phyloP scores from a whole-genome alignment of 2,797 vertebrate genomes.

The Pipistrellus kuhlii region DNA sequence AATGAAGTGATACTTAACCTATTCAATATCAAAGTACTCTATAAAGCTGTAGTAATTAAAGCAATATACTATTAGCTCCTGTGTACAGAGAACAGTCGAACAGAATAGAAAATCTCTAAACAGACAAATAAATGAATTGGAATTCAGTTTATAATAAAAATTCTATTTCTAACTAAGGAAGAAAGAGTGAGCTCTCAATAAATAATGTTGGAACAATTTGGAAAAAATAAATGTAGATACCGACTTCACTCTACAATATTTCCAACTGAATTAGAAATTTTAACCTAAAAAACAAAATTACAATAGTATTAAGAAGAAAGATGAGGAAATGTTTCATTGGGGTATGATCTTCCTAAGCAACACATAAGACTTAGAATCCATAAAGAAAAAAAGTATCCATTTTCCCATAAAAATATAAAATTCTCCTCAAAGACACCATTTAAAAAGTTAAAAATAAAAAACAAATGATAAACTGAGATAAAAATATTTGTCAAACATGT shows the following conservation, averaged over 20 bases:
- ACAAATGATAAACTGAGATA: slow-evolving; percentile 13
- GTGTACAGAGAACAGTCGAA: not conserved
- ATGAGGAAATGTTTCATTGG: not conserved
- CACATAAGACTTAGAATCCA: not conserved
- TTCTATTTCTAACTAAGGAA: slow-evolving; percentile 11
- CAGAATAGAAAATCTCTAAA: not conserved
- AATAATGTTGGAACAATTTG: slow-evolving; percentile 3
- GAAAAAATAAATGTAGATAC: slow-evolving; percentile 41
- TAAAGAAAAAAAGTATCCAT: not conserved
- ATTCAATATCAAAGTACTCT: not conserved
- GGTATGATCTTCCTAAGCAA: not conserved
- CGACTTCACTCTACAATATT: not conserved
- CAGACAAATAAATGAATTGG: slow-evolving; percentile 28
- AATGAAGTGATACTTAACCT: not conserved
- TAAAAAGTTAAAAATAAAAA: slow-evolving; percentile 55
- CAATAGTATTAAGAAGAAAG: not conserved
- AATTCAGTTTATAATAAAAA: slow-evolving; percentile 43
- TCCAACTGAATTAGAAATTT: slow-evolving; percentile 38
- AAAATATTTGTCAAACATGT: slow-evolving; percentile 21
- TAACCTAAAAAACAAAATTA: slow-evolving; percentile 7
- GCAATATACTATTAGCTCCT: not conserved
- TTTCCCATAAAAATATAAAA: slow-evolving; percentile 9
- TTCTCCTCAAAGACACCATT: slow-evolving; percentile 24
- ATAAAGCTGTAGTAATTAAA: slow-evolving; percentile 18
- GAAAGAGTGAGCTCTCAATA: not conserved